phyloP scores from a whole-genome alignment of 2,113 vertebrate species.

The Talpa occidentalis region DNA sequence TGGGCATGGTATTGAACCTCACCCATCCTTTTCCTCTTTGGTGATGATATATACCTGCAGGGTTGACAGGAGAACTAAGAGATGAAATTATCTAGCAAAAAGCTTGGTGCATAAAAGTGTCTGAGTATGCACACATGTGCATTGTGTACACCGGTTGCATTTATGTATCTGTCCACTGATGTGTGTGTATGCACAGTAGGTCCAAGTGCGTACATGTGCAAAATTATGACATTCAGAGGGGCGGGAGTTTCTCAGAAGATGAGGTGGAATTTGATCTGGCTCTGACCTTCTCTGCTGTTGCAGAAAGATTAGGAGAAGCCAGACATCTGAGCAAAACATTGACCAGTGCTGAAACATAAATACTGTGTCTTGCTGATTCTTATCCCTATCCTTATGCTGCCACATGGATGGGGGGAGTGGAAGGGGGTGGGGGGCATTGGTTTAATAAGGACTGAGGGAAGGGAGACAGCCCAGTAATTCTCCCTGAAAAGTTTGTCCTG shows the following conservation, averaged over 20 bases:
- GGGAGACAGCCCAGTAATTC: not conserved
- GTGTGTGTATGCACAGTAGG: not conserved
- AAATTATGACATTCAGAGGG: not conserved
- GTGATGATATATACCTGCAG: not conserved
- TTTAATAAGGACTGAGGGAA: not conserved
- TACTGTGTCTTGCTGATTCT: not conserved
- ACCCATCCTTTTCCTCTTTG: not conserved
- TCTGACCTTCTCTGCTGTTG: not conserved
- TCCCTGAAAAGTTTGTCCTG: not conserved
- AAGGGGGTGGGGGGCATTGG: too few species aligned
- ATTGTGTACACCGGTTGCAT: not conserved
- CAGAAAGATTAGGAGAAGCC: slow-evolving; percentile 26
- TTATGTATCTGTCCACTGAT: not conserved
- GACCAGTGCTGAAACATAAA: slow-evolving; percentile 30
- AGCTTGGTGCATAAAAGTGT: not conserved
- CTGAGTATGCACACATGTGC: not conserved
- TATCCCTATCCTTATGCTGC: not conserved
- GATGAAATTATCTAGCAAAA: not conserved
- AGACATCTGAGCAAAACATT: slow-evolving; percentile 48
- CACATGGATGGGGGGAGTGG: too few species aligned
- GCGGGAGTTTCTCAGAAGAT: not conserved
- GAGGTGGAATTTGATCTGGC: not conserved
- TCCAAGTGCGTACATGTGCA: not conserved
- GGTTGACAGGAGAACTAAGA: not conserved
- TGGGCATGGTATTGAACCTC: not conserved